A percentile compares a stretch with the other conserved stretches of the same genome.
Conservation (phyloP, 2,888 invertebrate species). For the Periphyllus acericola region DNA sequence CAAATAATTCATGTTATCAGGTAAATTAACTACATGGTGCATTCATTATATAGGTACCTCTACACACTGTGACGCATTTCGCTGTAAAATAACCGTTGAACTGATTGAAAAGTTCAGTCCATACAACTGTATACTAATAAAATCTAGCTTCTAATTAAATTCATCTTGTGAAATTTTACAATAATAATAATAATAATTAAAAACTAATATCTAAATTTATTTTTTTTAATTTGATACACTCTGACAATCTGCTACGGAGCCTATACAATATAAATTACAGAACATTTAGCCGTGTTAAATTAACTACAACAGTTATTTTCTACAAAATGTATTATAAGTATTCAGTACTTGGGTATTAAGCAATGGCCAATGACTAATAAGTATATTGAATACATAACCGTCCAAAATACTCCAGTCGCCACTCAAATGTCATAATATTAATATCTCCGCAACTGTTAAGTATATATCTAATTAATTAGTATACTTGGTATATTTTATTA, state of each 20-base stretch:
- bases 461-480: no score
- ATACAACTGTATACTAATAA: background rate
- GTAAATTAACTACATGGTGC: background rate
- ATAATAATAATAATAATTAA: background rate
- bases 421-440: no score
- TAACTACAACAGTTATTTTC: no score
- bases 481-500: no score
- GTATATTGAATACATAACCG: no score
- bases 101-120: background rate
- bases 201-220: no score
- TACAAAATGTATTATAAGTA: no score
- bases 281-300: background rate
- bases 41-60: background rate
- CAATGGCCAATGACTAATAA: no score
- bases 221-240: background rate
- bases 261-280: background rate
- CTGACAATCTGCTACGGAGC: background rate
- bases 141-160: background rate
- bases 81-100: background rate
- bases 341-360: no score
- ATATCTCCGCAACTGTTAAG: no score
- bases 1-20: background rate
- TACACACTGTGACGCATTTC: background rate
- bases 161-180: background rate
- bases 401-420: no score